These are phyloP conservation scores for Cottoperca gobio DNA, from an alignment of 2,797 vertebrate species.

Conservation along the genomic window DNA sequence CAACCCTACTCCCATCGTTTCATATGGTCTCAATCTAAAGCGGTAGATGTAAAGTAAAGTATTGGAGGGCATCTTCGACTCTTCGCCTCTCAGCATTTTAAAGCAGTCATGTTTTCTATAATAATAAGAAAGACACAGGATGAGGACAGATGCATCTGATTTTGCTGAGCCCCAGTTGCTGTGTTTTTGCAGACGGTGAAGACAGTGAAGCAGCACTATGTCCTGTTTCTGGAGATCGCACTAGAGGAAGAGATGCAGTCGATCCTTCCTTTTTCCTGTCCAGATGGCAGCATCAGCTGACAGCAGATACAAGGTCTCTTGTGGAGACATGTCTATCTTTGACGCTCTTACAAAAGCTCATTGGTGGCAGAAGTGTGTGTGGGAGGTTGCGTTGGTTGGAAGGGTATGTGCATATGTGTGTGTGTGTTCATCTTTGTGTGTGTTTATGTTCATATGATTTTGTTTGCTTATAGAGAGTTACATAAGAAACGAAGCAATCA, in stretches of 20 bases:
- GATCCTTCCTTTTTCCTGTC: conserved; percentile 78
- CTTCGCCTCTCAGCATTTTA: background rate
- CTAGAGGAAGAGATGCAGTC: conserved; percentile 56
- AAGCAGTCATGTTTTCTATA: background rate
- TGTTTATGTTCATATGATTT: background rate
- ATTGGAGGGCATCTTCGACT: background rate
- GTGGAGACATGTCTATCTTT: conserved; percentile 49
- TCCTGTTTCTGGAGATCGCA: conserved; percentile 59
- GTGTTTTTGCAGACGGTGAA: conserved; percentile 14
- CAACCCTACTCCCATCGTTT: background rate
- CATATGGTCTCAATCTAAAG: background rate
- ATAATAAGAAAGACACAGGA: background rate
- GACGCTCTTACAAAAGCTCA: conserved; percentile 46
- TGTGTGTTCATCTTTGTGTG: conserved; percentile 7
- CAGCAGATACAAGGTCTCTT: conserved; percentile 60
- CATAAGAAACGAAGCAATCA: background rate
- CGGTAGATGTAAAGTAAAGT: background rate
- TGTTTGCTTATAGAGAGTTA: background rate
- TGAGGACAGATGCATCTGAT: background rate
- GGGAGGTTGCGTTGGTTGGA: conserved; percentile 18
- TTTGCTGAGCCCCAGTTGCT: background rate
- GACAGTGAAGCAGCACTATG: background rate
- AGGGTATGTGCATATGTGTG: conserved; percentile 1
- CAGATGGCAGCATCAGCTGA: conserved; percentile 82
- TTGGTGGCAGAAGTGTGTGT: conserved; percentile 51